Conservation (phyloP, 53 echinoderm and acorn worm genomes). For the Patiria pectinifera region DNA sequence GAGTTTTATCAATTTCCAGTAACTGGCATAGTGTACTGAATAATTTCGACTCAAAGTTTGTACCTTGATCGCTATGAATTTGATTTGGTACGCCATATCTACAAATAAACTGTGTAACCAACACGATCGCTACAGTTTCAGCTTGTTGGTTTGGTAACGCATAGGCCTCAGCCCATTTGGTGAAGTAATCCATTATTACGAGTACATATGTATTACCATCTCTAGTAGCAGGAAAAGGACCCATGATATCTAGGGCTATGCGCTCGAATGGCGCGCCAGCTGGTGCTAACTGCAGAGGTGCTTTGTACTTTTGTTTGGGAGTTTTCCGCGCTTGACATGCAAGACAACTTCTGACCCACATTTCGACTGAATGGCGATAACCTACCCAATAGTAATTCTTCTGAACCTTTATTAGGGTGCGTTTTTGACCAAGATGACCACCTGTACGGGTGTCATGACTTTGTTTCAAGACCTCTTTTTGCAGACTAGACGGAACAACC, state of each 20-base stretch:
- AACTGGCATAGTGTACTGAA: conserved; percentile 26
- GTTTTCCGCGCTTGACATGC: conserved; percentile 18
- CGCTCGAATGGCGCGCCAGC: conserved; percentile 54
- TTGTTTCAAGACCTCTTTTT: conserved; percentile 18
- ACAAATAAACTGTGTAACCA: conserved; percentile 38
- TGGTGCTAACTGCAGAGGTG: conserved; percentile 19
- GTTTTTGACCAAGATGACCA: conserved; percentile 36
- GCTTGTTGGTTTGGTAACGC: conserved; percentile 45
- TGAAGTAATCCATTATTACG: conserved; percentile 51
- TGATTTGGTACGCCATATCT: conserved; percentile 57
- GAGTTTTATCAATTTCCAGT: conserved; percentile 43
- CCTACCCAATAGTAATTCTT: conserved; percentile 46
- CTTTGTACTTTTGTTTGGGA: conserved; percentile 22
- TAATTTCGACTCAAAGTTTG: conserved; percentile 56
- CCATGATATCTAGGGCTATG: conserved; percentile 41
- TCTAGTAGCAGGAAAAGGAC: conserved; percentile 46
- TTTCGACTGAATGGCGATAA: conserved; percentile 6
- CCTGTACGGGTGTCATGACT: conserved; percentile 27
- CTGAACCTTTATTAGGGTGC: conserved; percentile 19
- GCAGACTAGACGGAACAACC: conserved; percentile 21
- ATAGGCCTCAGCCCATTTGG: conserved; percentile 58
- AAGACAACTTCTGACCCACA: conserved; percentile 33
- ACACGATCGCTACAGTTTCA: conserved; percentile 37
- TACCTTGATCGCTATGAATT: conserved; percentile 63
- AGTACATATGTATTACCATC: conserved; percentile 41